These are phyloP conservation scores for Eudemis profundana DNA, from an alignment of 2,888 invertebrate genomes.

Conservation along the genomic window DNA sequence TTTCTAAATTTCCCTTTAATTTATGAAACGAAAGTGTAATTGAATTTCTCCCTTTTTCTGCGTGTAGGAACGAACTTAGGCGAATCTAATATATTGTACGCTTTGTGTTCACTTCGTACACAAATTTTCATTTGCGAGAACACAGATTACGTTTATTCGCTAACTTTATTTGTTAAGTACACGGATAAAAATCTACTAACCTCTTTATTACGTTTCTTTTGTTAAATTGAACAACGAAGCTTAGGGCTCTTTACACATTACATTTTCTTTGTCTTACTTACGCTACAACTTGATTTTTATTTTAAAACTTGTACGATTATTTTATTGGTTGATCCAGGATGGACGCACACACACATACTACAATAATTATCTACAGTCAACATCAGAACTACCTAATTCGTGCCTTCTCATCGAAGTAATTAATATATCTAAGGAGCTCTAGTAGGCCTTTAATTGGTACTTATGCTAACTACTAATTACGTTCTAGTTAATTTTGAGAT, in stretches of 20 bases:
- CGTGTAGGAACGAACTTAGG: conserved; percentile 50
- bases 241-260: conserved; percentile 10
- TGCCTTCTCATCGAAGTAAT: neutral
- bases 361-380: too few relatives aligned
- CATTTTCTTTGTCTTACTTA: neutral
- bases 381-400: too few relatives aligned
- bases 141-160: conserved; percentile 37
- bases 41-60: conserved; percentile 64
- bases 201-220: conserved; percentile 35
- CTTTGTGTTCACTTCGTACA: conserved; percentile 38
- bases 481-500: neutral
- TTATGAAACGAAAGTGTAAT: conserved; percentile 73
- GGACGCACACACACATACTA: too few relatives aligned
- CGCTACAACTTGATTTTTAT: too few relatives aligned
- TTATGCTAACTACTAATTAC: conserved; percentile 5
- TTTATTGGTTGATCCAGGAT: too few relatives aligned
- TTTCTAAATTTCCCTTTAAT: conserved; percentile 78
- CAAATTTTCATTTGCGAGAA: conserved; percentile 41
- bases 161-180: conserved; percentile 41
- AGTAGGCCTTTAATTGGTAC: neutral
- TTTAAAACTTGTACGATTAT: neutral
- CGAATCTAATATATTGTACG: conserved; percentile 45
- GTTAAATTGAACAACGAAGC: conserved; percentile 7
- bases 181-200: conserved; percentile 35
- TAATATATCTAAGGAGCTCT: neutral